These are phyloP conservation scores for Cactoblastis cactorum DNA, from an alignment of 2,888 invertebrate species.

Conservation along the genomic window DNA sequence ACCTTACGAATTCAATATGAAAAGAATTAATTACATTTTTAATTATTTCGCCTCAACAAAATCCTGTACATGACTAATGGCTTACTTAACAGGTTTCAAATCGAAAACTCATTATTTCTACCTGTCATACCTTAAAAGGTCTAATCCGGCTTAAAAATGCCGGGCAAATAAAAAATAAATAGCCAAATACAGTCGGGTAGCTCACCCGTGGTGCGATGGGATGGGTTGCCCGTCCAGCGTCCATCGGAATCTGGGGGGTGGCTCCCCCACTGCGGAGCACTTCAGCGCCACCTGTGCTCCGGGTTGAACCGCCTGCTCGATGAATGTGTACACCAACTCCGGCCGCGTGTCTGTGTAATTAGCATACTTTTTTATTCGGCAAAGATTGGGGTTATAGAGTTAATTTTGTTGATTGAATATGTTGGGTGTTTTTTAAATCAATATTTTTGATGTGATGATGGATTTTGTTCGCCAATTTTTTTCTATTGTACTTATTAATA, in stretches of 20 bases:
- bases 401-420: background rate
- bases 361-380: slow-evolving; percentile 17
- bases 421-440: background rate
- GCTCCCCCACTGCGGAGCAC: slow-evolving; percentile 92
- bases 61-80: no score
- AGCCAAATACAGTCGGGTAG: background rate
- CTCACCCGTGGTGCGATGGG: slow-evolving; percentile 69
- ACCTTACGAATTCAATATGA: no score
- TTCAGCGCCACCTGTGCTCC: slow-evolving; percentile 88
- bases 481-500: no score
- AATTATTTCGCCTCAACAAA: no score
- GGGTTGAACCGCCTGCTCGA: slow-evolving; percentile 86
- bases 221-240: slow-evolving; percentile 62
- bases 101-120: background rate
- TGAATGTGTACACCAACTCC: slow-evolving; percentile 90
- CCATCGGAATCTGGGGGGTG: slow-evolving; percentile 83
- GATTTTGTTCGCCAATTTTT: no score
- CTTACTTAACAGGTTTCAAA: no score
- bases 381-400: background rate
- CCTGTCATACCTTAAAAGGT: background rate
- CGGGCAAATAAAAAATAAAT: background rate
- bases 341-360: slow-evolving; percentile 84
- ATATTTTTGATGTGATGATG: no score
- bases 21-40: no score
- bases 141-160: background rate